Conservation (phyloP, 2,888 invertebrate species). For the Polyommatus iphigenia region DNA sequence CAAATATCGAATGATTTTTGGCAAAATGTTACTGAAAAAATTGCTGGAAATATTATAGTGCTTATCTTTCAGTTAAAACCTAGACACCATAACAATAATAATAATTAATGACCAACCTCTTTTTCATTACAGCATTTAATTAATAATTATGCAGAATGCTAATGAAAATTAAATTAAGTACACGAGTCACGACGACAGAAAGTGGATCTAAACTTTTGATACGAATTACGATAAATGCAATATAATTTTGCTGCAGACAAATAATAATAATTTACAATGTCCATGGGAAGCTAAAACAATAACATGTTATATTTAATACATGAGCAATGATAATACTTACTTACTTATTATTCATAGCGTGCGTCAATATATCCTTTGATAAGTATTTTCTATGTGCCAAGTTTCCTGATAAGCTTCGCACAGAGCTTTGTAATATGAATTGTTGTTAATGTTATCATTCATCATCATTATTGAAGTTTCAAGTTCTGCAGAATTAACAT, state of each 20-base stretch:
- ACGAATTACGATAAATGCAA: not conserved
- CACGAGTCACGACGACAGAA: not conserved
- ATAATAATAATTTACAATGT: not conserved
- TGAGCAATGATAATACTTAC: not conserved
- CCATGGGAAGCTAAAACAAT: not conserved
- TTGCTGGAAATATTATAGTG: no score
- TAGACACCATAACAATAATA: no score
- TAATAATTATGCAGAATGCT: no score
- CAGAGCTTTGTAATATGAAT: not conserved
- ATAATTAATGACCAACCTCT: no score
- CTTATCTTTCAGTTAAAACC: no score
- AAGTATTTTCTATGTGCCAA: conserved; percentile 23
- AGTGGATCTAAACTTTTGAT: not conserved
- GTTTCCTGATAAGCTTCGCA: conserved; percentile 23
- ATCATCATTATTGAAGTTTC: not conserved
- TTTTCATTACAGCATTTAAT: no score
- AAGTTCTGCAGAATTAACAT: no score
- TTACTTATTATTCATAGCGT: conserved; percentile 13
- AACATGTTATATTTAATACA: not conserved
- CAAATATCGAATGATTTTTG: no score
- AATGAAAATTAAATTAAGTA: no score
- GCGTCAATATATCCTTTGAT: conserved; percentile 20
- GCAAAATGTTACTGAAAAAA: no score
- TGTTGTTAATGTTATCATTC: not conserved
- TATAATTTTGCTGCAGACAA: no score